Percentiles rank a stretch among this genome's conserved stretches.
Conservation (phyloP, 2,888 invertebrate species). For the Eristalinus aeneus region DNA sequence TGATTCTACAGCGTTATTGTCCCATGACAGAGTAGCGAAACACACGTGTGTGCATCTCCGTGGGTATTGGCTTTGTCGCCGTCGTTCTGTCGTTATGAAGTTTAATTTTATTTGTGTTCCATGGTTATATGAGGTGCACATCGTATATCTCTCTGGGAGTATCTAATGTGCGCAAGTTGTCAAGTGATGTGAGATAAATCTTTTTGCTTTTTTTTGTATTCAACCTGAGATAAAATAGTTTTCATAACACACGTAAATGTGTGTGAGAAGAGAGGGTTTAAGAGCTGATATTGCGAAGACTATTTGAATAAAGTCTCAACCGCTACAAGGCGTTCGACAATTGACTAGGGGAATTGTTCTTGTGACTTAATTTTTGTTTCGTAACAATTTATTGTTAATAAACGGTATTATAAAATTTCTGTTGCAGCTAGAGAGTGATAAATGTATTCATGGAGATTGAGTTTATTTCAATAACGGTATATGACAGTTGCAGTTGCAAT, state of each 20-base stretch:
- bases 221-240: neutral
- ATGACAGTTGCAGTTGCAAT: no score
- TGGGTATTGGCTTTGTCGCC: neutral
- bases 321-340: neutral
- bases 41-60: neutral
- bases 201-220: neutral
- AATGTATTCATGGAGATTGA: neutral
- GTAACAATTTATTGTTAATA: conserved; percentile 23
- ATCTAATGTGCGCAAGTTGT: conserved; percentile 24
- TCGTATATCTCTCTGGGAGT: conserved; percentile 37
- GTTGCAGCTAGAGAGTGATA: neutral
- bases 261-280: neutral
- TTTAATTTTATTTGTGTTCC: conserved; percentile 33
- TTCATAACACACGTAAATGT: neutral
- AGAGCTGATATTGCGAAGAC: neutral
- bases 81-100: neutral
- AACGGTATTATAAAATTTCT: neutral
- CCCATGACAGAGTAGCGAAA: neutral
- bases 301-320: neutral
- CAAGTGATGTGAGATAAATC: conserved; percentile 41
- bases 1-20: neutral
- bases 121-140: conserved; percentile 23
- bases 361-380: conserved; percentile 6
- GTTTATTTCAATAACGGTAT: neutral
- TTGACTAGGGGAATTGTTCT: neutral